Base-by-base conservation (phyloP, 2,888 invertebrate species). In the Venusia cambrica region DNA sequence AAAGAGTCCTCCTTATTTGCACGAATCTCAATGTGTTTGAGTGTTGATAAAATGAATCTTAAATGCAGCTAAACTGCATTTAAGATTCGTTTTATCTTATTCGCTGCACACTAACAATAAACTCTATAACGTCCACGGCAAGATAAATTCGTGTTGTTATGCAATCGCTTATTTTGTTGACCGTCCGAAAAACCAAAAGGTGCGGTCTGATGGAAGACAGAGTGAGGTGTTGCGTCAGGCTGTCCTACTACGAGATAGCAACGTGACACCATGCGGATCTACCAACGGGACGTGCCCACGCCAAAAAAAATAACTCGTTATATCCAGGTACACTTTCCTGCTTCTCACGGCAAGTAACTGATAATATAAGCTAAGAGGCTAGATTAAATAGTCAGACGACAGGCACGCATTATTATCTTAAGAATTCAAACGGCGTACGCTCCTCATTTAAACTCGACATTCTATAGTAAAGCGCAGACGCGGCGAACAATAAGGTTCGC, bases 401-500 rank as follows among this genome's bases (percentile, higher is more conserved):
- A 36, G 30, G 45, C 34, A 49, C 48, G 40, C 31, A 54, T 54
- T 38, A 39, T 48, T 52, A n/a, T 54, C 61, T 66, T 62, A 66
- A 57, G 47, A 58, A 83, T 81, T 75, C 81, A 42, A 48, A 54
- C 31, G 68, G 69, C 80, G 74, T 68, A 51, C 71, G 65, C 61
- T 65, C 71, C 64, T 74, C 67, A 75, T 81, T 80, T 74, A 74
- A 79, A 78, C 73, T 66, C 62, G 62, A 60, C 62, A 70, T 73
- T 68, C 75, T 69, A 66, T 63, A 63, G 62, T 63, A 62, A 57
- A 59, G 48, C 42, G 62, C 64, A 67, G 67, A 62, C 62, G 56
- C 55, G 48, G 51, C 50, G 62, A 75, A 83, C 81, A 85, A 85
- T 84, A 78, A 74, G 71, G 72, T 54, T 46, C 75, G 80, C 65